Conservation (phyloP, 2,797 vertebrate genomes). For the Bradypus variegatus region DNA sequence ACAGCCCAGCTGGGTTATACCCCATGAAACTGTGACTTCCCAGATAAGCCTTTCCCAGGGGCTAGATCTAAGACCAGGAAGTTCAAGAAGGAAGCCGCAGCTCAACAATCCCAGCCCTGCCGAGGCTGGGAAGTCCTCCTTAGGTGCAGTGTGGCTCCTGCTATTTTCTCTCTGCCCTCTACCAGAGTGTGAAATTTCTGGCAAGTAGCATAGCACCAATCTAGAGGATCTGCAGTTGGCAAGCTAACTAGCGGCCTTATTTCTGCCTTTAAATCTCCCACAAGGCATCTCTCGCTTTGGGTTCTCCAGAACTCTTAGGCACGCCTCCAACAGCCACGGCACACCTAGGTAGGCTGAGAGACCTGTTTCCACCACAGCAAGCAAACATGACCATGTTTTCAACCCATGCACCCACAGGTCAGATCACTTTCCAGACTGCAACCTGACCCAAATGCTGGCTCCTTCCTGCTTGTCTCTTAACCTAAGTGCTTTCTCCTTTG, state of each 20-base stretch:
- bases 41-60: slow-evolving; percentile 53
- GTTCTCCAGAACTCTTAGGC: slow-evolving; percentile 49
- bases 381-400: slow-evolving; percentile 55
- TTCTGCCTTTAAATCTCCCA: slow-evolving; percentile 64
- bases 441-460: slow-evolving; percentile 59
- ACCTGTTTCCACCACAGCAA: slow-evolving; percentile 51
- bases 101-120: not conserved
- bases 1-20: slow-evolving; percentile 50
- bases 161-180: not conserved
- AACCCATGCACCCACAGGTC: slow-evolving; percentile 35
- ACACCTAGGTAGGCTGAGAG: slow-evolving; percentile 52
- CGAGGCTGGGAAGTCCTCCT: not conserved
- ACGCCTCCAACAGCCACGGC: slow-evolving; percentile 36
- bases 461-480: slow-evolving; percentile 69
- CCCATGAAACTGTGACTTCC: slow-evolving; percentile 63
- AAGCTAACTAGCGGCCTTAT: slow-evolving; percentile 65
- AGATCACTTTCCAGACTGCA: slow-evolving; percentile 58
- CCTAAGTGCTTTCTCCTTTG: slow-evolving; percentile 71
- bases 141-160: slow-evolving; percentile 50
- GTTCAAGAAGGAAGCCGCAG: slow-evolving; percentile 26
- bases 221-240: slow-evolving; percentile 65
- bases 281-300: slow-evolving; percentile 52
- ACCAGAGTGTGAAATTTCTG: slow-evolving; percentile 3
- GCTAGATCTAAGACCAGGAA: slow-evolving; percentile 49
- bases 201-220: slow-evolving; percentile 37